These are phyloP conservation scores for Corvus cornix DNA, from an alignment of 2,113 vertebrate genomes.

Conservation along the genomic window DNA sequence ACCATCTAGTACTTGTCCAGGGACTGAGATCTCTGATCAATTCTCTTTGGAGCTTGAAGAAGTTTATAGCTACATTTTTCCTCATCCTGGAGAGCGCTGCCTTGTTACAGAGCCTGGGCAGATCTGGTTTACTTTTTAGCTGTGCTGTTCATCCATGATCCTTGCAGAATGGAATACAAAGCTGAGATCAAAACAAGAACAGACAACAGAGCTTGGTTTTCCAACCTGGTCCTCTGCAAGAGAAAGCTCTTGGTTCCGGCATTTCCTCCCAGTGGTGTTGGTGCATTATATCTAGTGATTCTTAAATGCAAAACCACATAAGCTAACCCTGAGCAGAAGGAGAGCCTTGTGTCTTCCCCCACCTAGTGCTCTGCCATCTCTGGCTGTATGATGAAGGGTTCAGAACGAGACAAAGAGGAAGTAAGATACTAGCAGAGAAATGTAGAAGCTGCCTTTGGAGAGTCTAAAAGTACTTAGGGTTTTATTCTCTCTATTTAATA, in stretches of 20 bases:
- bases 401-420: background rate
- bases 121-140: background rate
- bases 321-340: background rate
- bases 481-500: background rate
- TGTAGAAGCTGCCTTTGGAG: background rate
- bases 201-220: background rate
- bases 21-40: background rate
- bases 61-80: background rate
- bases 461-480: background rate
- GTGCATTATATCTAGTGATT: background rate
- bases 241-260: background rate
- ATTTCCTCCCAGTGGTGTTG: background rate
- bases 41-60: background rate
- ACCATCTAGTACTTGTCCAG: background rate
- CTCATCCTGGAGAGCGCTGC: background rate
- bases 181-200: background rate
- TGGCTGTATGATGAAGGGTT: background rate
- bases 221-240: background rate
- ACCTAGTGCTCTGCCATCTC: background rate
- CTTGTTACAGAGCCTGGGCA: background rate
- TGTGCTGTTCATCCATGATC: background rate
- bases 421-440: background rate
- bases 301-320: background rate
- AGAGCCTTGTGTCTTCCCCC: background rate
- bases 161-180: background rate